Conservation (phyloP, 1,140 invertebrate species). For the Hirudo medicinalis region DNA sequence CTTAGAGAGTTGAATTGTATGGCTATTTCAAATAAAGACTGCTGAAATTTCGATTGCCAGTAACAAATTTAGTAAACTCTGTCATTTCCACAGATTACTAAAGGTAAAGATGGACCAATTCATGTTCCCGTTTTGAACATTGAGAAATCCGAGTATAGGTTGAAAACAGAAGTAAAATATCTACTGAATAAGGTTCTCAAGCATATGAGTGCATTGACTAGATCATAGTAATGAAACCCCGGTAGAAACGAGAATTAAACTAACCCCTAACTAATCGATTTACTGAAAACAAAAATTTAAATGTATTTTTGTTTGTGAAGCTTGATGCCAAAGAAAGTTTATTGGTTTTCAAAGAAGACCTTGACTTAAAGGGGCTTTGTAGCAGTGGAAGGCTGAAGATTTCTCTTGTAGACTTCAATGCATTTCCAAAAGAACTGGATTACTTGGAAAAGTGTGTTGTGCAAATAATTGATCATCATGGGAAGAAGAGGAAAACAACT, state of each 20-base stretch:
- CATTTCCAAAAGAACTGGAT: not conserved
- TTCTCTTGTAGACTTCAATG: not conserved
- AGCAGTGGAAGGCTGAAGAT: not conserved
- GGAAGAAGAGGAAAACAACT: not conserved
- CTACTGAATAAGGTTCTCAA: not conserved
- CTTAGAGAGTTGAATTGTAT: too few species aligned
- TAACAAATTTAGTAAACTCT: too few species aligned
- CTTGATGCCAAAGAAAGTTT: not conserved
- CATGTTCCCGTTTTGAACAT: conserved; percentile 6
- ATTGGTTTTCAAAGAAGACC: not conserved
- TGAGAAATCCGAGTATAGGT: not conserved
- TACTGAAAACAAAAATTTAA: not conserved
- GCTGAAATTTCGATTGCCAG: too few species aligned
- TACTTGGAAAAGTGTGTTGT: not conserved
- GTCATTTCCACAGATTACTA: too few species aligned
- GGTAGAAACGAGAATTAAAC: not conserved
- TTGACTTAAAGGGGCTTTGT: not conserved
- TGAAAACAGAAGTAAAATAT: conserved; percentile 13
- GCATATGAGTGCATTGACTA: not conserved
- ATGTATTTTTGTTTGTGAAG: not conserved
- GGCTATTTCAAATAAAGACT: too few species aligned
- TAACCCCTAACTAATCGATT: too few species aligned
- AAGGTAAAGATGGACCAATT: not conserved
- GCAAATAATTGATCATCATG: conserved; percentile 9
- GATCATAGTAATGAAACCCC: not conserved